phyloP scores from a whole-genome alignment of 23 tunicate species.

The Ascidia mentula region DNA sequence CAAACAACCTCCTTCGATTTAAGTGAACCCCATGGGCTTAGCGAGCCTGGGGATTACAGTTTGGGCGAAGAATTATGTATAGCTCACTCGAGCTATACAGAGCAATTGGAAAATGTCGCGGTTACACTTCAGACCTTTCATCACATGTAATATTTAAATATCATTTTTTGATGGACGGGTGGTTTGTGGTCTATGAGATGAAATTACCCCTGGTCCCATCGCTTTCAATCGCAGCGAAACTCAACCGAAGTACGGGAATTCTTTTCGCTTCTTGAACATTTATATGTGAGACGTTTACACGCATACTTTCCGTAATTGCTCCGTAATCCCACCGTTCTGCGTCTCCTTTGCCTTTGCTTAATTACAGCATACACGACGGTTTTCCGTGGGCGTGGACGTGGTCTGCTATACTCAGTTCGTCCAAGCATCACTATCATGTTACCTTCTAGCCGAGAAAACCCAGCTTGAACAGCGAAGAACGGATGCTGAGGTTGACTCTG shows the following conservation, averaged over 20 bases:
- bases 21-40: not conserved
- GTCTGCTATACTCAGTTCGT: not conserved
- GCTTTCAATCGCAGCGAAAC: no score
- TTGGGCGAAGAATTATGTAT: not conserved
- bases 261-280: no score
- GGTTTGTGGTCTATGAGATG: no score
- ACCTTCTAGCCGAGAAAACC: no score
- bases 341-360: not conserved
- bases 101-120: not conserved
- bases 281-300: no score
- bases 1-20: conserved; percentile 4
- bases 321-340: not conserved
- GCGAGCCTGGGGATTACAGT: not conserved
- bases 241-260: no score
- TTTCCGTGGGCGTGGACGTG: not conserved
- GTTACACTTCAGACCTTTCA: no score
- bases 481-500: not conserved
- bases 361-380: not conserved
- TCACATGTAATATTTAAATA: no score
- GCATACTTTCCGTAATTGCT: no score
- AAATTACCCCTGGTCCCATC: no score
- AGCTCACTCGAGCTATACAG: not conserved
- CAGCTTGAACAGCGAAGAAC: not conserved
- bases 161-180: no score
- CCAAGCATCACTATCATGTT: not conserved